Base-by-base conservation (phyloP, 2,888 invertebrate genomes). In the Ormyrus rosae region DNA sequence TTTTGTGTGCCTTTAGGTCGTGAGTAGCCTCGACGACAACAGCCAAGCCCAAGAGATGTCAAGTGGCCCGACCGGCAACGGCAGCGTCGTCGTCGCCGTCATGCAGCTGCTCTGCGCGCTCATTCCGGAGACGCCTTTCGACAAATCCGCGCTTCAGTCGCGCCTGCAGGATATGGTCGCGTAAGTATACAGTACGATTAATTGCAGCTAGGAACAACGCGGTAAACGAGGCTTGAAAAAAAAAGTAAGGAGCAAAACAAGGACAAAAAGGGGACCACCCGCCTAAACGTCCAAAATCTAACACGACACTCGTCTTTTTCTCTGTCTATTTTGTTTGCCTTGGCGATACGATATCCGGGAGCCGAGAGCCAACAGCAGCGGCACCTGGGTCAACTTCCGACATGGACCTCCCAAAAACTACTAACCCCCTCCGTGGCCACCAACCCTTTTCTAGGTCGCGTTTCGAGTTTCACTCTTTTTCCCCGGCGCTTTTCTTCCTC, bases 91-190 rank as follows among this genome's bases (percentile, higher is more conserved):
- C 71, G 91, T 92, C 56, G 91, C 91, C 58, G 86, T 92, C 75
- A 92, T 92, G 91, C 92, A 92, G 85, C 90, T 93, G 83, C 88
- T 93, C 70, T 92, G 93, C 78, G 89, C 91, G 48, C 91, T 93
- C 80, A 88, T 93, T 82, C 90, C 91, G 68, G 92, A 92, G 85
- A 89, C 90, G 60, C 91, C 92, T 55, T 91, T 91, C 83, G 91
- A 91, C 73, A 91, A 91, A 79, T 87, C 91, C 55, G 84, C 89
- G 9, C 88, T 90, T 68, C 90, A 90, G 80, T 86, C 88, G 80
- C 90, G 93, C 64, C 87, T 93, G 55, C 93, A 93, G 84, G 93
- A 93, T 86, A 91, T 93, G 76, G 91, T 92, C 63, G 93, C 93
- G 93, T 93, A 88, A 91, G 93, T 91, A 5, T 64, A 11, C 4